These are phyloP conservation scores for Diadromus collaris DNA, from an alignment of 2,888 invertebrate genomes.

Conservation along the genomic window DNA sequence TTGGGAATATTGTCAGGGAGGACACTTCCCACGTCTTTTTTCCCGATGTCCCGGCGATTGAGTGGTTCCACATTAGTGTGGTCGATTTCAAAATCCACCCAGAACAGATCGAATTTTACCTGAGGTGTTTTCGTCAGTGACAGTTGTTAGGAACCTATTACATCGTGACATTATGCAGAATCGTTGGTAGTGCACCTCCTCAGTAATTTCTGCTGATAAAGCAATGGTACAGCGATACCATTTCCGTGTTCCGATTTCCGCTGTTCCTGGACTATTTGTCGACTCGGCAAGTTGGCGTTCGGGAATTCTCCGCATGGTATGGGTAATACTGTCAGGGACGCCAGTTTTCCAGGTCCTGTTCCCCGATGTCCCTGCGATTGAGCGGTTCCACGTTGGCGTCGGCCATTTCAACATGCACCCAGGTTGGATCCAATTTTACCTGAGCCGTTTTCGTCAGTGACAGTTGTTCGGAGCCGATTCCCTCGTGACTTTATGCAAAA, in stretches of 20 bases:
- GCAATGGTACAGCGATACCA: too few species aligned
- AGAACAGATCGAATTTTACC: neutral
- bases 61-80: neutral
- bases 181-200: too few species aligned
- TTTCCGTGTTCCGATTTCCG: too few species aligned
- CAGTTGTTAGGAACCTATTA: neutral
- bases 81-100: neutral
- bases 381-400: neutral
- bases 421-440: slow-evolving; percentile 1
- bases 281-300: slow-evolving; percentile 1
- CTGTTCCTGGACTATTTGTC: neutral
- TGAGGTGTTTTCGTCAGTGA: too few species aligned
- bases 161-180: too few species aligned
- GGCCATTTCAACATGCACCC: slow-evolving; percentile 11
- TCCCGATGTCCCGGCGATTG: neutral
- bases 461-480: neutral
- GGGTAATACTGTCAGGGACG: neutral
- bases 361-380: neutral
- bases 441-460: neutral
- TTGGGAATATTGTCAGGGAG: slow-evolving; percentile 27
- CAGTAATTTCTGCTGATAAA: too few species aligned
- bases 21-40: neutral
- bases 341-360: neutral
- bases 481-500: neutral
- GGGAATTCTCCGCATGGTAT: slow-evolving; percentile 28